Conservation (phyloP, 2,888 invertebrate genomes). For the Harmothoe impar region DNA sequence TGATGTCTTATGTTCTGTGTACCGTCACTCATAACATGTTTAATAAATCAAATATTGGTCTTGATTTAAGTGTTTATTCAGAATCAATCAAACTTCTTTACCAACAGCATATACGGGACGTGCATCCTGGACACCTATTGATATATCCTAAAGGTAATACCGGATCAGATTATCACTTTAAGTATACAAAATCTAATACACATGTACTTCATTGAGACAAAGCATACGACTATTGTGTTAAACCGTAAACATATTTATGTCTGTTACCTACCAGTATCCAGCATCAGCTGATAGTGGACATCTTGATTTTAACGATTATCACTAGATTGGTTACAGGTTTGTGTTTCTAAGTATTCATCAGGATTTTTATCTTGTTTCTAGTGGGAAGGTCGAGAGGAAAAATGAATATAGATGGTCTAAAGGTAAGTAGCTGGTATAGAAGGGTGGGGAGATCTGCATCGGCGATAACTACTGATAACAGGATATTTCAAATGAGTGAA, state of each 20-base stretch:
- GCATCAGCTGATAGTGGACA: background rate
- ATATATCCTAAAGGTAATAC: slow-evolving; percentile 41
- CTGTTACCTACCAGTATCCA: no score
- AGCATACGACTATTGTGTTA: no score
- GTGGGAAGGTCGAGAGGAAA: slow-evolving; percentile 80
- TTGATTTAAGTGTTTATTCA: no score
- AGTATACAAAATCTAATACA: background rate
- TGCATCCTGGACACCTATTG: background rate
- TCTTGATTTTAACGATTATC: background rate
- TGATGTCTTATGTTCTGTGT: no score
- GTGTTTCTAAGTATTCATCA: no score
- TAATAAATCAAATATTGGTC: no score
- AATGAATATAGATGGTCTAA: slow-evolving; percentile 79
- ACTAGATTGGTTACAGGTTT: background rate
- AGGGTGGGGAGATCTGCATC: no score
- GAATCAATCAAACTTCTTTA: background rate
- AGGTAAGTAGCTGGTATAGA: slow-evolving; percentile 72
- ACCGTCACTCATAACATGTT: no score
- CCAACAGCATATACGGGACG: background rate
- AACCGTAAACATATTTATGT: no score
- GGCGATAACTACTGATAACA: no score
- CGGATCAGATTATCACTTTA: background rate
- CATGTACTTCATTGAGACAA: no score
- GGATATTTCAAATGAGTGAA: no score
- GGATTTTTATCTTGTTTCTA: slow-evolving; percentile 66